Percentiles rank a stretch among this genome's conserved stretches.
These are phyloP conservation scores for Cactoblastis cactorum DNA, from an alignment of 2,888 invertebrate genomes.

Conservation along the genomic window DNA sequence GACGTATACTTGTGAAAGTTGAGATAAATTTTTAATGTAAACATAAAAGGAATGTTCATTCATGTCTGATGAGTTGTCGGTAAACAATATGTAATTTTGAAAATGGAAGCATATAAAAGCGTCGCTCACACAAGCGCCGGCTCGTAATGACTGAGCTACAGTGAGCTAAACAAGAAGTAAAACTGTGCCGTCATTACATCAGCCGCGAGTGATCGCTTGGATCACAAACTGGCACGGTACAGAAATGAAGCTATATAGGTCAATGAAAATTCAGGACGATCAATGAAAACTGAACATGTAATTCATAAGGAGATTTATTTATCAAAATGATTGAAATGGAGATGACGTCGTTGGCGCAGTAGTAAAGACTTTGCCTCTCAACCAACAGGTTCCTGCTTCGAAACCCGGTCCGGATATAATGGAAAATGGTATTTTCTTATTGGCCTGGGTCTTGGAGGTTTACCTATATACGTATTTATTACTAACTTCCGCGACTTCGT, in stretches of 20 bases:
- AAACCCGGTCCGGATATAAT: too few species aligned
- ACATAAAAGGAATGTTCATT: constrained; percentile 17
- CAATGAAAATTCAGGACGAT: too few species aligned
- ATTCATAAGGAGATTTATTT: too few species aligned
- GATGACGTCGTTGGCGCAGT: too few species aligned
- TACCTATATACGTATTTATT: too few species aligned
- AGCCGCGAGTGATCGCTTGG: constrained; percentile 37
- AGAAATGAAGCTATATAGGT: not conserved
- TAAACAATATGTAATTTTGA: constrained; percentile 52
- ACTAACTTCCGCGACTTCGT: too few species aligned
- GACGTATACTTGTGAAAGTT: constrained; percentile 10
- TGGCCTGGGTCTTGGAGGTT: too few species aligned
- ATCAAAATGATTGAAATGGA: too few species aligned
- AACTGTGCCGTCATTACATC: constrained; percentile 51
- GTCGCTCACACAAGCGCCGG: constrained; percentile 28
- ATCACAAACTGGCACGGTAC: constrained; percentile 9
- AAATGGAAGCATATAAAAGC: constrained; percentile 47
- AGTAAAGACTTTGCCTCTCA: too few species aligned
- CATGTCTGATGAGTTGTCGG: constrained; percentile 33
- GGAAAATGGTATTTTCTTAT: too few species aligned
- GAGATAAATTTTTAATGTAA: constrained; percentile 16
- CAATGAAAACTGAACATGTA: too few species aligned
- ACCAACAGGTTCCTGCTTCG: too few species aligned
- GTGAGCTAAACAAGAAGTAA: constrained; percentile 36
- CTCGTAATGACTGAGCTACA: constrained; percentile 47